Evolutionary conservation across 2,888 invertebrate species (phyloP), one percentile per base, ranked within the genome.

Genomic region (Amphipoea lucens): DNA sequence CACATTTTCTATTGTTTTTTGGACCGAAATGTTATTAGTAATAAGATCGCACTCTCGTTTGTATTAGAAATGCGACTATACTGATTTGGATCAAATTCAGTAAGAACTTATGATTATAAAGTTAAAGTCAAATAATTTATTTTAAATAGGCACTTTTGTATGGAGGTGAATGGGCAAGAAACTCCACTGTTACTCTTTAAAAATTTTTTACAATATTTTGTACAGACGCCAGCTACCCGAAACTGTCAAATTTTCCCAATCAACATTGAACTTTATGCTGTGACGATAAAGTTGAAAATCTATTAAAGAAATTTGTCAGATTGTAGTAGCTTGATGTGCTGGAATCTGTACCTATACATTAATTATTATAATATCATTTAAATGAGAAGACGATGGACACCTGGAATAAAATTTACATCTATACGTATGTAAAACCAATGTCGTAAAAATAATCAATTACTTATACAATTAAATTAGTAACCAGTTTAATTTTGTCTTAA

Each of bases 291-390:
- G 48, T 48, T 48, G 4, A 48, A 48, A 45, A 12, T 48, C 12
- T 3, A 4, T 4, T 48, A 4, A 12, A 12, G 3, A 45, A 48
- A 12, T 12, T 48, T 48, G 12, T 12, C 48, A 4, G 48, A 48
- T 48, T 45, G 12, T 45, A 45, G 11, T 45, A 45, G 45, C 12
- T 48, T 48, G 48, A 48, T 48, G 48, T 48, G 4, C 12, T 12
- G 48, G 48, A 4, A 9, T 48, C 48, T 48, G 12, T n/a, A 12
- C 11, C 3, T 60, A 57, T 23, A 60, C 4, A 12, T 12, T n/a
- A n/a, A 60, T 60, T 60, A 60, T 60, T 60, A 60, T 60, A 60
- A 60, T 60, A 60, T 60, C n/a, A 60, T 54, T 54, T 54, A 54
- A 7, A 29, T n/a, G 54, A 20, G 54, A 54, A 54, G 60, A n/a